These are phyloP conservation scores for Atherinomorus stipes DNA, from an alignment of 2,113 vertebrate genomes.

Conservation along the genomic window DNA sequence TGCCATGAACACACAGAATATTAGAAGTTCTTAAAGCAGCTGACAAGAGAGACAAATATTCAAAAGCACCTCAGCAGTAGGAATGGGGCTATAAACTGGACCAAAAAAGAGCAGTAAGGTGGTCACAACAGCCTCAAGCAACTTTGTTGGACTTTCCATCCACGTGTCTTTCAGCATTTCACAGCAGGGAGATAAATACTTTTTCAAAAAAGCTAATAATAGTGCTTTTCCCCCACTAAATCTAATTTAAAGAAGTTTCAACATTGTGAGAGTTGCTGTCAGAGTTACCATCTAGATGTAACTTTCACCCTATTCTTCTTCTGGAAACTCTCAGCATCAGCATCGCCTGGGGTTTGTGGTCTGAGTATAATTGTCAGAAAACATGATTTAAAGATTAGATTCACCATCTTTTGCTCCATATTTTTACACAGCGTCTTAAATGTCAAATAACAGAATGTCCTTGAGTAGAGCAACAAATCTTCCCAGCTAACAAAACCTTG, in stretches of 20 bases:
- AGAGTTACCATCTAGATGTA: background rate
- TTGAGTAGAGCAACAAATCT: conserved; percentile 19
- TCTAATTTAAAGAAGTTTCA: background rate
- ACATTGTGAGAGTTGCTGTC: background rate
- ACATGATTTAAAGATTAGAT: background rate
- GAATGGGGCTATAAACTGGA: background rate
- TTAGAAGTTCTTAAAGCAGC: no score
- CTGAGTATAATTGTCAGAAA: background rate
- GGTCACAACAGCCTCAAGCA: background rate
- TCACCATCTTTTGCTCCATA: background rate
- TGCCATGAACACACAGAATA: no score
- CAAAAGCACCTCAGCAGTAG: background rate
- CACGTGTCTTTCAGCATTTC: background rate
- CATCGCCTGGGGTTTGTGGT: background rate
- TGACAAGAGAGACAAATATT: no score
- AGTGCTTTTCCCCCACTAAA: background rate
- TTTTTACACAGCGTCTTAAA: conserved; percentile 5
- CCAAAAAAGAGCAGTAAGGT: background rate
- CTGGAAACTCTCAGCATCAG: background rate
- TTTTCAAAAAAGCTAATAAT: background rate
- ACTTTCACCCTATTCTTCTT: background rate
- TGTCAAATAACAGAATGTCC: conserved; percentile 4
- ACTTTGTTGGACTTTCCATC: background rate
- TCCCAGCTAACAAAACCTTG: background rate
- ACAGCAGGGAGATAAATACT: background rate